These are phyloP conservation scores for Zapus hudsonius DNA, from an alignment of 2,113 vertebrate species.

Conservation along the genomic window DNA sequence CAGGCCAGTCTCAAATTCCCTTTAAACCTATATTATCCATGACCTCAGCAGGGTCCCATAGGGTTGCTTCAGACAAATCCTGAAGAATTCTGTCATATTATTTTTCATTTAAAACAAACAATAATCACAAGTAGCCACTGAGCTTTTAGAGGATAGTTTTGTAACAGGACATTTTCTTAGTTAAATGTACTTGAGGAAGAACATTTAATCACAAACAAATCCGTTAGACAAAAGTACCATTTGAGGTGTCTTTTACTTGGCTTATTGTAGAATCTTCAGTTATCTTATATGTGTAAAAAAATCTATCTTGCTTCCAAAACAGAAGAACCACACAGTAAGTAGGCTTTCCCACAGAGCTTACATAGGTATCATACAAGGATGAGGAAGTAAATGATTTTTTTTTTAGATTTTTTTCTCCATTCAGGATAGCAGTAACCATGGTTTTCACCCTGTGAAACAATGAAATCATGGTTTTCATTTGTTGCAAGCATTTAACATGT, in stretches of 20 bases:
- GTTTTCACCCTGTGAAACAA: slow-evolving; percentile 74
- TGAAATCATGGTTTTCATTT: slow-evolving; percentile 81
- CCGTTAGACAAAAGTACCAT: slow-evolving; percentile 41
- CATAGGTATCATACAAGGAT: slow-evolving; percentile 59
- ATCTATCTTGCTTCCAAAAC: slow-evolving; percentile 61
- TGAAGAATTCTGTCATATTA: neutral
- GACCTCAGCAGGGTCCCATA: no score
- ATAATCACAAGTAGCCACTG: neutral
- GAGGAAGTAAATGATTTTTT: slow-evolving; percentile 66
- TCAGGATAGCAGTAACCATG: slow-evolving; percentile 72
- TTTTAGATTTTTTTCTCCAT: slow-evolving; percentile 76
- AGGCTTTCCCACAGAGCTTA: slow-evolving; percentile 53
- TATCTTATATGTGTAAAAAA: slow-evolving; percentile 32
- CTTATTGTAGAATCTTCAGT: slow-evolving; percentile 5
- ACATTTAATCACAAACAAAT: slow-evolving; percentile 58
- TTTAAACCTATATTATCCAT: no score
- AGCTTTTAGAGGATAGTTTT: neutral
- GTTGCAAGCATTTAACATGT: slow-evolving; percentile 81
- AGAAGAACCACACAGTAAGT: slow-evolving; percentile 40
- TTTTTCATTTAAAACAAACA: neutral
- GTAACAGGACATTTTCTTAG: neutral
- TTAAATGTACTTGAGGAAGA: slow-evolving; percentile 16
- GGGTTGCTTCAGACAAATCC: neutral
- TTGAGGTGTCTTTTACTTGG: slow-evolving; percentile 28
- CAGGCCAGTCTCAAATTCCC: no score